These are phyloP conservation scores for Aspiorhynchus laticeps DNA, from an alignment of 2,113 vertebrate genomes.

Conservation along the genomic window DNA sequence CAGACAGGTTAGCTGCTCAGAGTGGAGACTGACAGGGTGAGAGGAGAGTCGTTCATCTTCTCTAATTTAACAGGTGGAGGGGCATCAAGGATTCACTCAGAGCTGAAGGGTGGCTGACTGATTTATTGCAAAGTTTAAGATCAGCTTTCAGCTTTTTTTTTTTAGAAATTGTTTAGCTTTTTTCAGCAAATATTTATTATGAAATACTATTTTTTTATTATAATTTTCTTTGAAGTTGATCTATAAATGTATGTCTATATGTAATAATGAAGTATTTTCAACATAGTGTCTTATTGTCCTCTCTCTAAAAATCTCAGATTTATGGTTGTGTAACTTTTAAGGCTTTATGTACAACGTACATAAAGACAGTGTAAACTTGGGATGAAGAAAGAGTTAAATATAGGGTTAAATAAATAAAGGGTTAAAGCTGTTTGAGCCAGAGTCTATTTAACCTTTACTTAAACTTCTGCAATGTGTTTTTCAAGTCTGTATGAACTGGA, in stretches of 20 bases:
- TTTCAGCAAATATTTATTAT: background rate
- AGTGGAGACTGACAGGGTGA: background rate
- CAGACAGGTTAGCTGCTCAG: background rate
- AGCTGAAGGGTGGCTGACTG: background rate
- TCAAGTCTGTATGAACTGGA: no score
- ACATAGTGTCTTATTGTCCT: background rate
- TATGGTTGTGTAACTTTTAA: background rate
- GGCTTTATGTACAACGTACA: no score
- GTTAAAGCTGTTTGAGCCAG: no score
- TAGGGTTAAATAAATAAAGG: no score
- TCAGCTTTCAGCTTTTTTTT: no score
- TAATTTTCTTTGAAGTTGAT: background rate
- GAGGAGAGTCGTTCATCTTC: background rate
- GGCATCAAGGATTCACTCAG: background rate
- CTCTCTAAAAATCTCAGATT: background rate
- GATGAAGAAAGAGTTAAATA: no score
- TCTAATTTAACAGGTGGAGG: no score
- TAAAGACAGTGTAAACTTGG: no score
- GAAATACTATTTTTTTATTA: background rate
- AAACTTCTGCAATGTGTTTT: no score
- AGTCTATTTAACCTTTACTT: no score
- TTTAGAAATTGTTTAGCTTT: background rate
- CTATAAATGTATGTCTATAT: background rate
- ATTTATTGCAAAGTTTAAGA: background rate
- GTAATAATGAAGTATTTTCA: background rate